Base-by-base conservation (phyloP, 2,797 vertebrate genomes). In the Malurus leucopterus region DNA sequence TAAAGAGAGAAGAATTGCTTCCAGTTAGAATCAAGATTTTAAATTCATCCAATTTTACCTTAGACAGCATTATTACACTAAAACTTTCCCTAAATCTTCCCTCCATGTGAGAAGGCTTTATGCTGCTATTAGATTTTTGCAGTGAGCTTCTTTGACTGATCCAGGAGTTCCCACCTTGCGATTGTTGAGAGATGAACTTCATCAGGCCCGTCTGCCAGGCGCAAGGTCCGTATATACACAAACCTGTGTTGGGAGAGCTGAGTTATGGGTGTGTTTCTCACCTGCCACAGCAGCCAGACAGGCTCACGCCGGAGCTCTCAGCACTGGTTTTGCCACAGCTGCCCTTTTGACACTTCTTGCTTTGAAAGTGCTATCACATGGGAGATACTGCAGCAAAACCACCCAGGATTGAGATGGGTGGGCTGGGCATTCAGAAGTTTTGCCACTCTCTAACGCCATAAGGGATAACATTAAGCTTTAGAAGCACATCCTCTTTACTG, bases 151-250 rank as follows among this genome's bases (percentile, higher is more conserved):
- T 95, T 96, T 1, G 97, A 93, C 93, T 99, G 99, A 34, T 99
- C 98, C 19, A 78, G 95, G 54, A 99, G 96, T 87, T 99, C 99
- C 91, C 98, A 95, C 65, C 64, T 93, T 49, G 98, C 98, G 7
- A 99, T 96, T 8, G 98, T 94, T 9, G 98, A 99, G 72, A 99
- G 98, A 80, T 99, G 98, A 62, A 99, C 99, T 96, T 99, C 99
- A 13, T 99, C 98, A 0, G 99, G 99, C 14, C 99, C 99, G 0
- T 99, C 99, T 4, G 98, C 99, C 23, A 99, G 83, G 41, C 98
- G 98, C 38, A 99, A 86, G 27, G 98, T 96, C 47, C 98, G 97
- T 0, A 91, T 92, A 2, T 97, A 76, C 0, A 97, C 92, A 44
- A 99, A 99, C 98, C 99, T 99, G 93, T 3, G 26, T 0, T 3